Base-by-base conservation (phyloP, 2,797 vertebrate genomes). In the Cichlasoma orientale region DNA sequence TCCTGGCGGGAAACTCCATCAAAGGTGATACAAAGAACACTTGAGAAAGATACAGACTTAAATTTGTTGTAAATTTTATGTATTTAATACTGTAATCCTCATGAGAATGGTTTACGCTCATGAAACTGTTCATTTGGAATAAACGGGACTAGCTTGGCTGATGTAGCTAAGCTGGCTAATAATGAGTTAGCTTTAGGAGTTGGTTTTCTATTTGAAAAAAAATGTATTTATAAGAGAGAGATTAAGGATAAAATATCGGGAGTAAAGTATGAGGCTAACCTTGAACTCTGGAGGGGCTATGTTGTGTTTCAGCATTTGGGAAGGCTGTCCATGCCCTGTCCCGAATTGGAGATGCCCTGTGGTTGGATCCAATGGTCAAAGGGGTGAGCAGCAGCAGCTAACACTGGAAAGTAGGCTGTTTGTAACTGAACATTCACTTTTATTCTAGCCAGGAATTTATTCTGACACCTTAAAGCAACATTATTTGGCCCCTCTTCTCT, bases 271-370 rank as follows among this genome's bases (percentile, higher is more conserved):
- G 8, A 14, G 13, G 19, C 7, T 38, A 9, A 74, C 33, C 2
- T 47, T 71, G 1, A 72, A 9, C 56, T 56, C 10, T 52, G 56
- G 5, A 36, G 55, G 2, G 1, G 1, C 8, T 9, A 25, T 74
- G 69, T 27, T 79, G 31, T 82, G 63, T 83, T 83, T 1, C 57
- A 95, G 98, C 93, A 0, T 98, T 99, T 91, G 97, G 97, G 75
- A 98, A 95, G 92, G 97, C 98, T 3, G 54, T 99, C 75, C 95
- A 98, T 18, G 96, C 97, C 57, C 90, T 99, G 57, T 95, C 97
- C 36, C 93, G 97, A 75, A 84, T 99, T 56, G 96, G 97, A 73
- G 96, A 98, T 50, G 96, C 97, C 2, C 90, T 99, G 38, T 99
- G 97, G 96, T 91, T 99, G 89, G 98, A 99, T 74, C 98, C 98